A percentile compares a stretch with the other conserved stretches of the same genome.
phyloP scores from a whole-genome alignment of 2,797 vertebrate species.

The Sphenopsis melanotis region DNA sequence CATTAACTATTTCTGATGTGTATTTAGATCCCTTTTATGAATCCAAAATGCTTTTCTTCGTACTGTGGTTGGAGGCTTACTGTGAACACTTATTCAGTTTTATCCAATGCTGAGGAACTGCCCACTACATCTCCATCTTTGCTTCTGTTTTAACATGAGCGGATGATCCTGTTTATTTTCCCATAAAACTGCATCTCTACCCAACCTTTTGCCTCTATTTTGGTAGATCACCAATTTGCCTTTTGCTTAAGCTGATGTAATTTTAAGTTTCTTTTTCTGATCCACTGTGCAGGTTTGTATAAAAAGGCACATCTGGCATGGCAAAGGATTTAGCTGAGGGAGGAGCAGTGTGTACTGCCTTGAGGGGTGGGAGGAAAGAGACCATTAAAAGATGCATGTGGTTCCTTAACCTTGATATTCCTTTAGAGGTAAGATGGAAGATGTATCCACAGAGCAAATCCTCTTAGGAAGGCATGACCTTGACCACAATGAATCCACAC shows the following conservation, averaged over 20 bases:
- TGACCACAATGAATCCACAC: constrained; percentile 70
- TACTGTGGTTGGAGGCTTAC: not conserved
- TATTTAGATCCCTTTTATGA: not conserved
- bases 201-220: not conserved
- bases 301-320: not conserved
- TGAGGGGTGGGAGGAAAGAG: not conserved
- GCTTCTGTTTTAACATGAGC: not conserved
- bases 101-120: not conserved
- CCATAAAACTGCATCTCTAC: not conserved
- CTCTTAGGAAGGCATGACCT: constrained; percentile 82
- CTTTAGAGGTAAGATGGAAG: constrained; percentile 78
- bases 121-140: not conserved
- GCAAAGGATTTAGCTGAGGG: not conserved
- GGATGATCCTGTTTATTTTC: not conserved
- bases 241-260: not conserved
- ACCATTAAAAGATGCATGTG: not conserved
- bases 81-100: not conserved
- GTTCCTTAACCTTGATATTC: not conserved
- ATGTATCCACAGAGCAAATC: constrained; percentile 76
- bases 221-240: not conserved
- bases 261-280: not conserved
- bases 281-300: fast-evolving
- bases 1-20: not conserved
- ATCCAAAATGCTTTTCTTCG: not conserved
- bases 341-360: not conserved